These are phyloP conservation scores for Athalia cordata DNA, from an alignment of 2,888 invertebrate species.

Conservation along the genomic window DNA sequence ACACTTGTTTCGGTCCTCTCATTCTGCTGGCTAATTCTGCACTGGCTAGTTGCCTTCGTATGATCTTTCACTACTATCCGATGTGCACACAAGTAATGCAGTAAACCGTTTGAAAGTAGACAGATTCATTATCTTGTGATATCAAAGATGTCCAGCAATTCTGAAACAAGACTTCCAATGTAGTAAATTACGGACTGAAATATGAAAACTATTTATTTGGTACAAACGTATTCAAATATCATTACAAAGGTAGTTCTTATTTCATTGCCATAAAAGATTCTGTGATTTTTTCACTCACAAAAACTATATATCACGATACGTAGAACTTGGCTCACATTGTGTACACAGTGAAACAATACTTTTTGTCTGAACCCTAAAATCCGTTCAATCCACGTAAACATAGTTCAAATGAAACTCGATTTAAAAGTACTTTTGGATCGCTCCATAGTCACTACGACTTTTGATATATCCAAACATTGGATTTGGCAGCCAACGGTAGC, in stretches of 20 bases:
- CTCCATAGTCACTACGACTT: conserved; percentile 42
- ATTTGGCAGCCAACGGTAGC: conserved; percentile 50
- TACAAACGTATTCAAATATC: not conserved
- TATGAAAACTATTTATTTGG: not conserved
- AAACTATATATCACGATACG: not conserved
- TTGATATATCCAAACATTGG: conserved; percentile 53
- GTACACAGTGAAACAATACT: not conserved
- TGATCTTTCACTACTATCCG: conserved; percentile 50
- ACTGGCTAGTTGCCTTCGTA: conserved; percentile 51
- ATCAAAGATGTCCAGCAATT: not conserved
- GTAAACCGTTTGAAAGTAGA: conserved; percentile 42
- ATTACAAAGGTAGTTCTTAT: not conserved
- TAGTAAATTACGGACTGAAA: not conserved
- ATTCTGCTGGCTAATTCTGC: conserved; percentile 54
- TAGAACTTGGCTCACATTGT: not conserved
- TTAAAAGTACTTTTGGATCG: not conserved
- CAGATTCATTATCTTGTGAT: not conserved
- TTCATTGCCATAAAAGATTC: not conserved
- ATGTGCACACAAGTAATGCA: conserved; percentile 48
- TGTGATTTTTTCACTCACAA: not conserved
- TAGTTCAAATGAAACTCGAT: not conserved
- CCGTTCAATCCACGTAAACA: not conserved
- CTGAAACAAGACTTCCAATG: conserved; percentile 2
- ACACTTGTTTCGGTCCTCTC: conserved; percentile 51
- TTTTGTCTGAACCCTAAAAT: not conserved